These are phyloP conservation scores for Cyclopterus lumpus DNA, from an alignment of 2,797 vertebrate genomes.

Conservation along the genomic window DNA sequence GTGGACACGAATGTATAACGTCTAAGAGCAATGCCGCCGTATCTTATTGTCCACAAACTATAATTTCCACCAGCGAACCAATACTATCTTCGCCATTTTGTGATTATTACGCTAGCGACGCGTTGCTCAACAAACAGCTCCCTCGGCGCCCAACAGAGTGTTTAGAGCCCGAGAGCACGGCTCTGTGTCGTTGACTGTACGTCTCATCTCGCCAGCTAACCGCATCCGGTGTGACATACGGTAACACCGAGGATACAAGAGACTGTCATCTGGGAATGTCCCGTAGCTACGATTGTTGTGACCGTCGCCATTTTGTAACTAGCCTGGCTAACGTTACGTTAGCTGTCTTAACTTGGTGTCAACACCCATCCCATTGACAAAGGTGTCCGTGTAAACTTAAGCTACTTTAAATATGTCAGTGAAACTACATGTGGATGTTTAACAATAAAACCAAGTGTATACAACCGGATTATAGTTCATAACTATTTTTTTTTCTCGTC, in stretches of 20 bases:
- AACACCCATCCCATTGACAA: conserved; percentile 36
- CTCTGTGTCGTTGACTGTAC: not conserved
- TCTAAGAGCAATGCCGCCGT: not conserved
- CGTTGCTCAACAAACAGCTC: conserved; percentile 50
- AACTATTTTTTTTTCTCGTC: conserved; percentile 5
- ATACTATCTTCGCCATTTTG: conserved; percentile 82
- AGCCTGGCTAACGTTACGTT: conserved; percentile 63
- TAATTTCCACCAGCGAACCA: conserved; percentile 51
- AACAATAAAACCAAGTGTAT: rapidly evolving
- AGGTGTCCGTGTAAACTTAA: not conserved
- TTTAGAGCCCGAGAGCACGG: not conserved
- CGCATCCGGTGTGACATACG: conserved; percentile 1
- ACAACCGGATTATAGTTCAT: not conserved
- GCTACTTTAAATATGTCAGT: not conserved
- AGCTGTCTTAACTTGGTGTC: conserved; percentile 63
- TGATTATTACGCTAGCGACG: conserved; percentile 66
- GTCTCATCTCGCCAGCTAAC: not conserved
- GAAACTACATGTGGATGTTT: rapidly evolving
- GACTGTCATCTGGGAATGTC: conserved; percentile 79
- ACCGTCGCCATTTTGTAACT: conserved; percentile 86
- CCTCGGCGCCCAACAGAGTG: conserved; percentile 38
- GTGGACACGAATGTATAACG: not conserved
- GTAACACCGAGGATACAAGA: conserved; percentile 53
- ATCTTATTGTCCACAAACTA: conserved; percentile 28
- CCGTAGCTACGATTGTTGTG: conserved; percentile 83